Conservation (phyloP, 1,140 invertebrate genomes). For the Drosophila subobscura region DNA sequence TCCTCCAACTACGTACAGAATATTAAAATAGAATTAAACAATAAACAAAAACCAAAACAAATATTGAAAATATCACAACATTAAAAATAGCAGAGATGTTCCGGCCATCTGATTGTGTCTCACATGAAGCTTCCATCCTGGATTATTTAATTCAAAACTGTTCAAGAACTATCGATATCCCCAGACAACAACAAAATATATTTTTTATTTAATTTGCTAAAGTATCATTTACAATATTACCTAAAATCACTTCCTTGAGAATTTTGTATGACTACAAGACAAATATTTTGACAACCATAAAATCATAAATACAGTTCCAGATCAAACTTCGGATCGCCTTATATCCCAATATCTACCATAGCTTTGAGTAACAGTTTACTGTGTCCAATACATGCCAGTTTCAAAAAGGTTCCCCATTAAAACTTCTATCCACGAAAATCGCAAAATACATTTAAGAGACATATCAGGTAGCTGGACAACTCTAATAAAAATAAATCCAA, state of each 20-base stretch:
- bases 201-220: no score
- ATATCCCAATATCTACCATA: no score
- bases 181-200: no score
- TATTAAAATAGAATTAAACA: conserved; percentile 74
- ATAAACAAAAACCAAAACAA: conserved; percentile 70
- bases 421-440: no score
- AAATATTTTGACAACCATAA: no score
- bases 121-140: background rate
- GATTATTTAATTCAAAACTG: background rate
- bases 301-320: no score
- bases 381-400: background rate
- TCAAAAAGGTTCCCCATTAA: background rate
- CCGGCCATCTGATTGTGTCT: conserved; percentile 20
- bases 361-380: no score
- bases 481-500: conserved; percentile 54
- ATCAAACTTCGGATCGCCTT: no score
- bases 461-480: conserved; percentile 22
- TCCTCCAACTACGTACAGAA: conserved; percentile 81
- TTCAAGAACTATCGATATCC: no score
- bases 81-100: conserved; percentile 42
- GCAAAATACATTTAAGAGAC: background rate
- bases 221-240: no score
- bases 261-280: no score
- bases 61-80: conserved; percentile 72
- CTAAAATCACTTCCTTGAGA: no score